phyloP scores from a whole-genome alignment of 2,797 vertebrate genomes.

The Lycodopsis pacificus region DNA sequence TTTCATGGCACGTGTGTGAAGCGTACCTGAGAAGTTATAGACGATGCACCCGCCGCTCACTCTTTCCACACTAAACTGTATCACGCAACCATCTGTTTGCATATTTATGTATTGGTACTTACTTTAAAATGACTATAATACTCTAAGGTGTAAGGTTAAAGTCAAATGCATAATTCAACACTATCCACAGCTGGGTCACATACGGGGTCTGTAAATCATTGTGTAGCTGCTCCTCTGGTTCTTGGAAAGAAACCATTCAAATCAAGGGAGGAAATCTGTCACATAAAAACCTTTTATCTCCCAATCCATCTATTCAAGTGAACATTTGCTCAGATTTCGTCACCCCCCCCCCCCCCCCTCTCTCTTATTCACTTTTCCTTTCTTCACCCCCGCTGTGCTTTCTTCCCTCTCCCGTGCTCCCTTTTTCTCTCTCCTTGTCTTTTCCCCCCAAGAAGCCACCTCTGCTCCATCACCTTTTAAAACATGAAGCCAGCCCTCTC shows the following conservation, averaged over 20 bases:
- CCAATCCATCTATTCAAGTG: slow-evolving; percentile 10
- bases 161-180: background rate
- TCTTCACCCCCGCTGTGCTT: slow-evolving; percentile 1
- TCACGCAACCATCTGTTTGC: background rate
- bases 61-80: background rate
- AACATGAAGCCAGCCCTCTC: slow-evolving; percentile 50
- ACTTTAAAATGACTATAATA: background rate
- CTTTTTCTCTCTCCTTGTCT: slow-evolving; percentile 23
- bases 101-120: background rate
- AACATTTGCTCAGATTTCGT: slow-evolving; percentile 32
- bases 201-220: background rate
- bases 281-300: slow-evolving; percentile 22
- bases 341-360: background rate
- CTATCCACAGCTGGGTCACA: background rate
- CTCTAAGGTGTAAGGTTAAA: background rate
- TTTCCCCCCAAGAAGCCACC: slow-evolving; percentile 44
- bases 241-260: slow-evolving; percentile 3
- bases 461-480: slow-evolving; percentile 47
- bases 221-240: background rate
- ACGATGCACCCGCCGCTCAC: background rate
- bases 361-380: slow-evolving; percentile 9
- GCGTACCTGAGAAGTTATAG: background rate
- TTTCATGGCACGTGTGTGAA: background rate
- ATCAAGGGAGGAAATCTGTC: slow-evolving; percentile 17
- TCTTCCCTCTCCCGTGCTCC: background rate